These are phyloP conservation scores for Hipparchia semele DNA, from an alignment of 2,888 invertebrate genomes.

Conservation along the genomic window DNA sequence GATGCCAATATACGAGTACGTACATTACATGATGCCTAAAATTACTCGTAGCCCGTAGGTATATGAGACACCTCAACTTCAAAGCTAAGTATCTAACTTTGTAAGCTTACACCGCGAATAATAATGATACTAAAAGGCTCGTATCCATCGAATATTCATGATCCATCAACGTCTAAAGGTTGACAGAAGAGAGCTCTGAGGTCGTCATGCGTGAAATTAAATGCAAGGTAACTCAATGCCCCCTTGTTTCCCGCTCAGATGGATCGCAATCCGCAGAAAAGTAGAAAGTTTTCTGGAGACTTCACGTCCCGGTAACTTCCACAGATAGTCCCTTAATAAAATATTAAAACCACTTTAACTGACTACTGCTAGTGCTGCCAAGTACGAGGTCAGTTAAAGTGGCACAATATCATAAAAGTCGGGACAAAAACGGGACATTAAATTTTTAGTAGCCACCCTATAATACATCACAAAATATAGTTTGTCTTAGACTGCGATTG, in stretches of 20 bases:
- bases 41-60: too few relatives aligned
- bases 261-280: slow-evolving; percentile 52
- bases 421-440: too few relatives aligned
- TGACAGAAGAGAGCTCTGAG: slow-evolving; percentile 49
- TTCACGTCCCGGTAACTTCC: slow-evolving; percentile 31
- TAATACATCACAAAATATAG: too few relatives aligned
- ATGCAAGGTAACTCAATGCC: slow-evolving; percentile 68
- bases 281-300: slow-evolving; percentile 57
- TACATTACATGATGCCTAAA: too few relatives aligned
- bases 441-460: too few relatives aligned
- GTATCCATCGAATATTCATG: slow-evolving; percentile 28
- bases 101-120: slow-evolving; percentile 12
- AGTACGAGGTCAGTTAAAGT: slow-evolving; percentile 7
- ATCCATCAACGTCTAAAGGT: slow-evolving; percentile 30
- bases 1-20: too few relatives aligned
- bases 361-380: neutral
- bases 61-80: too few relatives aligned
- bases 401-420: neutral
- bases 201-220: slow-evolving; percentile 51
- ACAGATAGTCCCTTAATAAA: slow-evolving; percentile 46
- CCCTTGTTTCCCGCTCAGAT: slow-evolving; percentile 51
- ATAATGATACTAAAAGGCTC: slow-evolving; percentile 28
- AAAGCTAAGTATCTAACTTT: too few relatives aligned
- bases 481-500: too few relatives aligned
- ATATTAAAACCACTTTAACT: slow-evolving; percentile 54